Base-by-base conservation (phyloP, 1,140 invertebrate genomes). In the Drosophila tani region DNA sequence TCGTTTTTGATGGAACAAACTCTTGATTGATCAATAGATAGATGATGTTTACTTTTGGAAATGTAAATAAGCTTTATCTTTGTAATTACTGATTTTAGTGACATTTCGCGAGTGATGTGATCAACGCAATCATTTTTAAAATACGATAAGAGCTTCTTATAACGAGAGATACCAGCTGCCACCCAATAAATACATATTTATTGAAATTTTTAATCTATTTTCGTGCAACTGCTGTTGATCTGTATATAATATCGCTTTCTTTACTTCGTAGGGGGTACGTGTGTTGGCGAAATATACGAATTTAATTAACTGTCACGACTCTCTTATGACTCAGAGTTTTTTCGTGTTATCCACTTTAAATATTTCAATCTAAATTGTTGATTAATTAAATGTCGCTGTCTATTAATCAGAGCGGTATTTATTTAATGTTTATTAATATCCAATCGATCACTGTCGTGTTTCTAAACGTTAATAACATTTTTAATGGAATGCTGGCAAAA, bases 221-320 rank as follows among this genome's bases (percentile, higher is more conserved):
- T 40, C 4, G 19, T 21, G 32, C 32, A 55, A 55, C 32, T 55
- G 32, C 32, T 38, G 32, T 55, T 38, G 51, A 19, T 55, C 11
- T 53, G n/a, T 11, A 9, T 5, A 17, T 12, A 32, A 32, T 11
- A 11, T 32, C 8, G 29, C 1, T 2, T 19, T 6, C 32, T 55
- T n/a, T 15, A 21, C 51, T 19, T 29, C 8, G 19, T 15, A 21
- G 19, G 4, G 12, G 38, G 14, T 38, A 55, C 51, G 32, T 55
- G 51, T 5, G 2, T 15, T 19, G 14, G 7, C 5, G 5, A 38
- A 15, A 9, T 3, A 55, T 21, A 38, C 11, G 0, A 9, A 38
- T 38, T 38, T 4, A 55, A 15, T 3, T 15, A 6, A 38, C 32
- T 55, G 51, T 9, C 32, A 38, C 51, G 17, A 15, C 51, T 5